These are phyloP conservation scores for Hipposideros larvatus DNA, from an alignment of 2,797 vertebrate genomes.

Conservation along the genomic window DNA sequence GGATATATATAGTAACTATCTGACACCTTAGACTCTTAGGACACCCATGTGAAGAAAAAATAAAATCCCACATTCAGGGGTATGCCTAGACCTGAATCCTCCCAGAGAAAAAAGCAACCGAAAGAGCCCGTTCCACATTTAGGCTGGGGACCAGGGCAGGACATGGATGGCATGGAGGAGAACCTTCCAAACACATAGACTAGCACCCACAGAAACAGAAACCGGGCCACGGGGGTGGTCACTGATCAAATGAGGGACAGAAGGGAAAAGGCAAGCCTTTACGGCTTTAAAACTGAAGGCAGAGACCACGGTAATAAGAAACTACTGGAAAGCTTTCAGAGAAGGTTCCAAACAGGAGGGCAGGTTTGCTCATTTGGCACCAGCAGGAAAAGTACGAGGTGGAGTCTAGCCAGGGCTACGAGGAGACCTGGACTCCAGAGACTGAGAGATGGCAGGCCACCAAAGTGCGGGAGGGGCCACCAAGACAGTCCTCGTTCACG, in stretches of 20 bases:
- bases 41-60: background rate
- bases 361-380: background rate
- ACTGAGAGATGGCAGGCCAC: background rate
- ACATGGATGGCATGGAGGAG: background rate
- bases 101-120: background rate
- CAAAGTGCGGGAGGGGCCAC: background rate
- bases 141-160: background rate
- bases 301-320: background rate
- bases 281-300: background rate
- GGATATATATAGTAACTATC: background rate
- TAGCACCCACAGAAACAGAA: background rate
- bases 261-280: background rate
- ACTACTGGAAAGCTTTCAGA: background rate
- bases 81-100: background rate
- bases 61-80: background rate
- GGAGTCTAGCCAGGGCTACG: background rate
- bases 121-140: background rate
- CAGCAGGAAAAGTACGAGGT: background rate
- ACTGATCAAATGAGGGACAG: background rate
- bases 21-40: background rate
- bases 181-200: background rate
- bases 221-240: rapidly evolving
- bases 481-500: background rate
- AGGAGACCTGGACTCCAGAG: background rate
- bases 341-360: background rate